Evolutionary conservation across 2,888 invertebrate genomes (phyloP).

Genomic region (Tricholauxania praeusta): DNA sequence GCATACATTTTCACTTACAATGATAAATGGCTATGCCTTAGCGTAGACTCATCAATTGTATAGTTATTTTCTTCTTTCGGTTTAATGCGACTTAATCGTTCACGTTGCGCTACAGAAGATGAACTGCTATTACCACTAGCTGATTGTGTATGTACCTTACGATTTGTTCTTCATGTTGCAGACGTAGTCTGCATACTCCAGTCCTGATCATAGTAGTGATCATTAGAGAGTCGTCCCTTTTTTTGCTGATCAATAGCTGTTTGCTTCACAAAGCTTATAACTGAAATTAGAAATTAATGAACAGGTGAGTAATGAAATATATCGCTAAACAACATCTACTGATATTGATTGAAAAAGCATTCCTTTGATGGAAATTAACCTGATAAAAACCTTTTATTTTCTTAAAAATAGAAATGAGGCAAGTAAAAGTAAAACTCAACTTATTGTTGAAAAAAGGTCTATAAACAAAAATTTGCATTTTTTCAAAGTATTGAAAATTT

Average conservation of each 20-base stretch:
- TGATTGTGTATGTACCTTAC: constrained; percentile 42
- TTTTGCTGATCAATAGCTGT: constrained; percentile 32
- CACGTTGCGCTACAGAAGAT: constrained; percentile 49
- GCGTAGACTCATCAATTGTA: constrained; percentile 51
- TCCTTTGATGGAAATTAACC: not conserved
- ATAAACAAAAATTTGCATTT: no score
- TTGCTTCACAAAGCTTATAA: constrained; percentile 47
- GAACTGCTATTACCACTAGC: constrained; percentile 39
- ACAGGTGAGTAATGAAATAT: no score
- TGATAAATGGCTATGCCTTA: not conserved
- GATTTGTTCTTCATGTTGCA: constrained; percentile 46
- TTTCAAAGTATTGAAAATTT: no score
- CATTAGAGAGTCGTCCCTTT: constrained; percentile 49
- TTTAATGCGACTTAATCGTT: constrained; percentile 60
- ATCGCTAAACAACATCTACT: no score
- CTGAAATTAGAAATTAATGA: constrained; percentile 27
- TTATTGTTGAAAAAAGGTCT: no score
- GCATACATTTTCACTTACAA: constrained; percentile 65
- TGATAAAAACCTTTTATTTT: not conserved
- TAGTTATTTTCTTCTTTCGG: constrained; percentile 62
- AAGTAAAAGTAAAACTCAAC: no score
- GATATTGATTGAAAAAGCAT: no score
- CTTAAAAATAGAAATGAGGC: not conserved
- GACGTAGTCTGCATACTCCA: constrained; percentile 53
- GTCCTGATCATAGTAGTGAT: constrained; percentile 64